Percentiles rank a stretch among this genome's conserved stretches.
These are phyloP conservation scores for Hydrotaea diabolus DNA, from an alignment of 2,888 invertebrate species.

Conservation along the genomic window DNA sequence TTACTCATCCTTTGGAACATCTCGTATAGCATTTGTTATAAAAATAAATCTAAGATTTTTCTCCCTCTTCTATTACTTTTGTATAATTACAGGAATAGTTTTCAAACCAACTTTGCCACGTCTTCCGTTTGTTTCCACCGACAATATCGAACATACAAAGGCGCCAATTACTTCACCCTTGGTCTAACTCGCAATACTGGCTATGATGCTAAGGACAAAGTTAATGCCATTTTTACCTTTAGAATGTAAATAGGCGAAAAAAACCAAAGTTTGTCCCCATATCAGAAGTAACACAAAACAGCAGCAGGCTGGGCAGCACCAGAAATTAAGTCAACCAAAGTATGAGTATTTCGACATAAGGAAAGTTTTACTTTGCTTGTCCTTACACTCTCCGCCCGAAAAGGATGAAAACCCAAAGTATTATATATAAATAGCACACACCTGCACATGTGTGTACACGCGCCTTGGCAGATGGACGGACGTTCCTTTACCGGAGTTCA, in stretches of 20 bases:
- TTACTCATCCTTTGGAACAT: neutral
- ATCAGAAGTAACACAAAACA: neutral
- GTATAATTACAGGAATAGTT: conserved; percentile 7
- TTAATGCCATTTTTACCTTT: conserved; percentile 31
- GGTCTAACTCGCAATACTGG: neutral
- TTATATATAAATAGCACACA: conserved; percentile 5
- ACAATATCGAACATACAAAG: neutral
- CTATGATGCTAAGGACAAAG: conserved; percentile 45
- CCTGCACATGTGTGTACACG: neutral
- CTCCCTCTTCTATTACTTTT: neutral
- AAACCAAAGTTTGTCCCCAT: neutral
- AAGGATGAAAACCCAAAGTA: neutral
- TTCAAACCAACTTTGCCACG: neutral
- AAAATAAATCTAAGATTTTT: no score
- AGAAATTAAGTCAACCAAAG: neutral
- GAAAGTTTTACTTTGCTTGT: neutral
- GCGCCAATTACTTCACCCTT: neutral
- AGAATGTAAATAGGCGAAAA: neutral
- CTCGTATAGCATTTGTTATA: no score
- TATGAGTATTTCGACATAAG: neutral
- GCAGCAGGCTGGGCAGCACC: neutral
- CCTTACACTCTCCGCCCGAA: neutral
- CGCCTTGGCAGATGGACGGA: neutral
- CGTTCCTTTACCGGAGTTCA: conserved; percentile 9
- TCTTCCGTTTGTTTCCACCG: neutral